These are phyloP conservation scores for Hoplostethus mediterraneus DNA, from an alignment of 2,797 vertebrate genomes.

Conservation along the genomic window DNA sequence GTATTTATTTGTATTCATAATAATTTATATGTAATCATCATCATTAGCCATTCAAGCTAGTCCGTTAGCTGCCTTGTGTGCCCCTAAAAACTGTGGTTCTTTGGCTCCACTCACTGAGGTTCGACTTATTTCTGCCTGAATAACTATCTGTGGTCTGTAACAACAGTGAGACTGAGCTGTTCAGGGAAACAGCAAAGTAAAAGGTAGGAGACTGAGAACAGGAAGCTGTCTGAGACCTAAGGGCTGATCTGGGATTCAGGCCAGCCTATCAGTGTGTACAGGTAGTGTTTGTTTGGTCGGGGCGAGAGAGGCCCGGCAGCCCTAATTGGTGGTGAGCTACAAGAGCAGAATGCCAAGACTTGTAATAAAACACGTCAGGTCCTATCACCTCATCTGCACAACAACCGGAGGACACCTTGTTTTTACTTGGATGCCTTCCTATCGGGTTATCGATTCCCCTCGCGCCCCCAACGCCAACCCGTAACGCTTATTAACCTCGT, in stretches of 20 bases:
- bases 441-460: slow-evolving; percentile 1
- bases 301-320: slow-evolving; percentile 6
- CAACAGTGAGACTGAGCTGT: too few species aligned
- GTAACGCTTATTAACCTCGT: not conserved
- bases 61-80: too few species aligned
- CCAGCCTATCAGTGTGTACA: not conserved
- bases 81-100: too few species aligned
- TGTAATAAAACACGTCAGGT: slow-evolving; percentile 9
- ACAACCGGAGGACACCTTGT: slow-evolving; percentile 1
- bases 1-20: too few species aligned
- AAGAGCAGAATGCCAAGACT: not conserved
- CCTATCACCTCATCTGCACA: not conserved
- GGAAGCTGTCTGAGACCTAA: too few species aligned
- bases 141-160: too few species aligned
- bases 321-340: slow-evolving; percentile 41
- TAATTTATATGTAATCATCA: too few species aligned
- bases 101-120: too few species aligned
- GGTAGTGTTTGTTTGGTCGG: slow-evolving; percentile 3
- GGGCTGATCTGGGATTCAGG: not conserved
- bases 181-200: too few species aligned
- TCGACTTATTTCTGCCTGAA: too few species aligned
- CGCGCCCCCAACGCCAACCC: not conserved
- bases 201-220: too few species aligned
- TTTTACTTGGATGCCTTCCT: not conserved
- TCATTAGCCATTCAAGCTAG: too few species aligned